Conservation (phyloP, 2,113 vertebrate genomes). For the Lepus americanus region DNA sequence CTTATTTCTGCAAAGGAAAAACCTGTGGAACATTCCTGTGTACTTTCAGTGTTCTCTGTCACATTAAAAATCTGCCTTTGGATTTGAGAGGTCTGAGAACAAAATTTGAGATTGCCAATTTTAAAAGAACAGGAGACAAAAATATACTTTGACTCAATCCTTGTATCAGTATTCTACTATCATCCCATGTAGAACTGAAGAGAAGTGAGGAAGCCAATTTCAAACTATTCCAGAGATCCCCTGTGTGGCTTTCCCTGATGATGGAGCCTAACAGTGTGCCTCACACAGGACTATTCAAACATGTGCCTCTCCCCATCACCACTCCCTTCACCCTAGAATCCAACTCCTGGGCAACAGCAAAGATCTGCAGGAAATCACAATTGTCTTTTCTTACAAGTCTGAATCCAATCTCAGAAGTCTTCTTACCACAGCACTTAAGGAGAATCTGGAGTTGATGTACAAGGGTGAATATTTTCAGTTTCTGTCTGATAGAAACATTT, state of each 20-base stretch:
- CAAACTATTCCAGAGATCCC: background rate
- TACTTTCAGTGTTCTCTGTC: background rate
- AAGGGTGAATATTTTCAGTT: background rate
- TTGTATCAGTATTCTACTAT: background rate
- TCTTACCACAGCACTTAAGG: background rate
- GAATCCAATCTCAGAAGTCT: background rate
- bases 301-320: rapidly evolving
- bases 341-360: background rate
- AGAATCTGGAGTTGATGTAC: background rate
- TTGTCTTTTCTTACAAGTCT: background rate
- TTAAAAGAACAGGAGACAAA: background rate
- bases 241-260: background rate
- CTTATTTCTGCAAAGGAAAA: background rate
- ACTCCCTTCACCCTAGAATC: rapidly evolving
- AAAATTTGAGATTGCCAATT: background rate
- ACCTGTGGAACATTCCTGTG: background rate
- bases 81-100: background rate
- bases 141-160: background rate
- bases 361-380: background rate
- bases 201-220: background rate
- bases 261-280: background rate
- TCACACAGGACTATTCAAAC: background rate
- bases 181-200: background rate
- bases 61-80: background rate
- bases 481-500: background rate